phyloP scores from a whole-genome alignment of 2,888 invertebrate genomes.

The Aphidius colemani region DNA sequence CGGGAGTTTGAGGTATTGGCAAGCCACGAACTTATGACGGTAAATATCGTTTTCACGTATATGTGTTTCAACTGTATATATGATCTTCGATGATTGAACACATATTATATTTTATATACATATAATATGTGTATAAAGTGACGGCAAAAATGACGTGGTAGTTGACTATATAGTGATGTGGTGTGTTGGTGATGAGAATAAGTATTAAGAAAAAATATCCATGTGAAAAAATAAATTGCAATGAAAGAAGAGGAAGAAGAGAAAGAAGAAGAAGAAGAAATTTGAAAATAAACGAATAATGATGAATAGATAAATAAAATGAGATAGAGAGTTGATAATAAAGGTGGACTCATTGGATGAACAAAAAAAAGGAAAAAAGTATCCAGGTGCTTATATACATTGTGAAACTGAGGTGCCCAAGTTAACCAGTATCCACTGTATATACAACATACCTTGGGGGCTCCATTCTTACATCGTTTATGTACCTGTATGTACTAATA shows the following conservation, averaged over 20 bases:
- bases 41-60: slow-evolving; percentile 31
- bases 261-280: slow-evolving; percentile 10
- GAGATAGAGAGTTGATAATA: slow-evolving; percentile 19
- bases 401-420: slow-evolving; percentile 46
- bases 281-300: slow-evolving; percentile 11
- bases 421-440: slow-evolving; percentile 48
- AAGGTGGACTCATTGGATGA: slow-evolving; percentile 1
- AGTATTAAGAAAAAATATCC: slow-evolving; percentile 8
- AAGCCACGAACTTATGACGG: slow-evolving; percentile 36
- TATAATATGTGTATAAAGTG: no score
- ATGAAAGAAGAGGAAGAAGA: slow-evolving; percentile 20
- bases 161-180: no score
- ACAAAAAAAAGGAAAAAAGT: slow-evolving; percentile 10
- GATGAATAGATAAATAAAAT: slow-evolving; percentile 32
- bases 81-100: slow-evolving; percentile 15
- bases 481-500: slow-evolving; percentile 13
- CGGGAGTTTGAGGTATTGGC: slow-evolving; percentile 36
- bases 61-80: slow-evolving; percentile 3
- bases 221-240: slow-evolving; percentile 24
- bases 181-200: background rate
- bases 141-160: background rate
- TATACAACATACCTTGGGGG: slow-evolving; percentile 35
- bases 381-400: slow-evolving; percentile 36
- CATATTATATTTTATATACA: no score
- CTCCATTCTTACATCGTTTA: slow-evolving; percentile 31